Percentiles rank a stretch among this genome's conserved stretches.
These are phyloP conservation scores for Trachelus iudaicus DNA, from an alignment of 2,888 invertebrate species.

Conservation along the genomic window DNA sequence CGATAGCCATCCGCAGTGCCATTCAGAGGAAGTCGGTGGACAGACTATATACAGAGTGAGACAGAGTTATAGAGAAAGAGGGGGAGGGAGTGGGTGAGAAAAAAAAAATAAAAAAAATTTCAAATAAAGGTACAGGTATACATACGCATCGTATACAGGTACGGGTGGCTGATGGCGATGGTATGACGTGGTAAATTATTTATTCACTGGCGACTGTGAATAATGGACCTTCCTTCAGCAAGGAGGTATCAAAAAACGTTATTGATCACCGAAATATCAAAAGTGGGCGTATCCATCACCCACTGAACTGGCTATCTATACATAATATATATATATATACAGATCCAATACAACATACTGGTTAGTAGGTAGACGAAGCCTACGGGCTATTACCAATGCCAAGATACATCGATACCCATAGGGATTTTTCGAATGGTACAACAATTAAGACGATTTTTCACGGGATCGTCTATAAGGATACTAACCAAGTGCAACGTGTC, in stretches of 20 bases:
- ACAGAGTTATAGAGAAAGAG: background rate
- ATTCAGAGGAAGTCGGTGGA: background rate
- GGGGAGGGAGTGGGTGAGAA: background rate
- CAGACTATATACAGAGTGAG: background rate
- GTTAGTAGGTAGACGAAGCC: background rate
- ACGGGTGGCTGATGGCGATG: slow-evolving; percentile 42
- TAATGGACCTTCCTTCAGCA: slow-evolving; percentile 51
- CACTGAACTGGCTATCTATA: slow-evolving; percentile 33
- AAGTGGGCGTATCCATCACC: slow-evolving; percentile 58
- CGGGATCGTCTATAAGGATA: slow-evolving; percentile 6
- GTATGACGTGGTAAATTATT: slow-evolving; percentile 59
- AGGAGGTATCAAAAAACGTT: slow-evolving; percentile 49
- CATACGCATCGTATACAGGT: background rate
- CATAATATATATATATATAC: slow-evolving; percentile 2
- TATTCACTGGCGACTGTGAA: slow-evolving; percentile 60
- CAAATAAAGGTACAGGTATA: background rate
- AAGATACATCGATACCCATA: background rate
- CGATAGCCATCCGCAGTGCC: background rate
- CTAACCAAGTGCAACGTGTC: no score
- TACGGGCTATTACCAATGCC: background rate
- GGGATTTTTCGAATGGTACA: slow-evolving; percentile 18
- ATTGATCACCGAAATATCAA: slow-evolving; percentile 61
- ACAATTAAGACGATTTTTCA: slow-evolving; percentile 51
- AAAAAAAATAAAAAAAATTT: background rate
- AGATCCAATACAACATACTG: background rate